These are phyloP conservation scores for Frieseomelitta varia DNA, from an alignment of 1,140 invertebrate species.

Conservation along the genomic window DNA sequence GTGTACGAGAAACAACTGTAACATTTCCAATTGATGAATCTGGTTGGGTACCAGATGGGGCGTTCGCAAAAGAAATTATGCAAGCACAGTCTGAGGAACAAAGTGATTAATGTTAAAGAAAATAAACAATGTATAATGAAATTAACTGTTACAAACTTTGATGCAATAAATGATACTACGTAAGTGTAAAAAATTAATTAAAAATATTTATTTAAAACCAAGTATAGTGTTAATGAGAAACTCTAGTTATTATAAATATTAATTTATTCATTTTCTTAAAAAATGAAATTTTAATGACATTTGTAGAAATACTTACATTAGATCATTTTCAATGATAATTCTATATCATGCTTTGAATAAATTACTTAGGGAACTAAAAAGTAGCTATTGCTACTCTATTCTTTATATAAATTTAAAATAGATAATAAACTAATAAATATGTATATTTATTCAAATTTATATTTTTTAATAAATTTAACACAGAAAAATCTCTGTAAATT, in stretches of 20 bases:
- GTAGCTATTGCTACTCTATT: neutral
- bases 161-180: neutral
- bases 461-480: neutral
- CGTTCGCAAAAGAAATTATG: conserved; percentile 39
- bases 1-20: conserved; percentile 52
- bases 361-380: neutral
- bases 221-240: neutral
- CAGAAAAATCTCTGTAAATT: neutral
- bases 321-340: neutral
- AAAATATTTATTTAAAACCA: neutral
- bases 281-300: neutral
- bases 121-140: neutral
- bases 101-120: neutral
- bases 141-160: neutral
- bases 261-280: neutral
- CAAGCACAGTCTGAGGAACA: neutral
- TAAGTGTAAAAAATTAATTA: neutral
- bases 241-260: neutral
- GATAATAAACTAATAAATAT: neutral
- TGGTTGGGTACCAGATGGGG: conserved; percentile 70
- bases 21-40: conserved; percentile 62
- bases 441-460: neutral
- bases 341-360: neutral
- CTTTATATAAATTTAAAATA: neutral
- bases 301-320: conserved; percentile 6